Evolutionary conservation across 2,888 invertebrate genomes (phyloP).

Genomic region (Vesta saturnalis): DNA sequence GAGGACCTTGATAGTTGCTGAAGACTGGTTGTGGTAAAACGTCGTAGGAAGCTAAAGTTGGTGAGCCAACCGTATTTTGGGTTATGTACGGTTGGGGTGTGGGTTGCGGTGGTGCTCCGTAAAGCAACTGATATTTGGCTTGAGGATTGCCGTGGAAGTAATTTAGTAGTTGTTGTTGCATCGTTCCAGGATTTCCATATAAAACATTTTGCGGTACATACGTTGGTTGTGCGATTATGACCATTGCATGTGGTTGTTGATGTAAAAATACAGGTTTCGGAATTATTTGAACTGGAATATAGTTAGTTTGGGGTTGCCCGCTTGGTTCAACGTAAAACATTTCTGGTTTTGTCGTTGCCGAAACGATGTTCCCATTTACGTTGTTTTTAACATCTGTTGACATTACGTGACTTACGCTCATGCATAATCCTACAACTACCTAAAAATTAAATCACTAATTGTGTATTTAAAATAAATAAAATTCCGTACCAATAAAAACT

Average conservation of each 20-base stretch:
- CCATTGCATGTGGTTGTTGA: slow-evolving; percentile 53
- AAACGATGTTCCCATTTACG: slow-evolving; percentile 43
- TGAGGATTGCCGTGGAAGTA: slow-evolving; percentile 56
- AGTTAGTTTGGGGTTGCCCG: slow-evolving; percentile 19
- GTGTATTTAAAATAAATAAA: slow-evolving; percentile 3
- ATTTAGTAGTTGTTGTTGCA: slow-evolving; percentile 56
- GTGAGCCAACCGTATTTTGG: slow-evolving; percentile 33
- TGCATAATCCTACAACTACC: slow-evolving; percentile 35
- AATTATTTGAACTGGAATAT: slow-evolving; percentile 26
- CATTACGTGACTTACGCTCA: slow-evolving; percentile 21
- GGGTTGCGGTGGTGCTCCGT: slow-evolving; percentile 41
- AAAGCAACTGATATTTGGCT: slow-evolving; percentile 50
- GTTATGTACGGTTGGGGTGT: slow-evolving; percentile 42
- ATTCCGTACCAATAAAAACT: slow-evolving; percentile 38
- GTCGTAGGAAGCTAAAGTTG: slow-evolving; percentile 36
- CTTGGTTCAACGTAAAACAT: slow-evolving; percentile 29
- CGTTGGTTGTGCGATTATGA: slow-evolving; percentile 59
- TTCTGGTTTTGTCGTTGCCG: slow-evolving; percentile 41
- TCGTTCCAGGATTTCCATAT: slow-evolving; percentile 44
- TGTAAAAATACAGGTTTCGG: slow-evolving; percentile 37
- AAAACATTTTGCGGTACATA: slow-evolving; percentile 51
- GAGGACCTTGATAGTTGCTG: slow-evolving; percentile 17
- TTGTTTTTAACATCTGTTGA: slow-evolving; percentile 30
- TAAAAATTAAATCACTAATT: slow-evolving; percentile 25
- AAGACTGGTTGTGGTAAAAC: slow-evolving; percentile 26